Evolutionary conservation across 2,113 vertebrate genomes (phyloP), one percentile per base, ranked within the genome.

Genomic region (Anguilla japonica): DNA sequence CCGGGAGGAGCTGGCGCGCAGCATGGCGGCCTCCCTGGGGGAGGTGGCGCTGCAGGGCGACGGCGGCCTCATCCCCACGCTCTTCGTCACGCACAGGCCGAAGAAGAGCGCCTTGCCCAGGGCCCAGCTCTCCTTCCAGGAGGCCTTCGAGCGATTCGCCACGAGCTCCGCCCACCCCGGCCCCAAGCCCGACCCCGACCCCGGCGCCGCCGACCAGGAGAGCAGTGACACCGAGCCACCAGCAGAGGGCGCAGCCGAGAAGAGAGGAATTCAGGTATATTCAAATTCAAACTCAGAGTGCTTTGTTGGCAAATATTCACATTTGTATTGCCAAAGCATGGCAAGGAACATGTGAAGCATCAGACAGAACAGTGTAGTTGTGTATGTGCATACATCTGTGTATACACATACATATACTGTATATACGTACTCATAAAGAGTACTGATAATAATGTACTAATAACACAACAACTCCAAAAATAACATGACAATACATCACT

Each of bases 101-200:
- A 93, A 93, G 34, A 91, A 93, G 63, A 82, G 91, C 26, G 81
- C 87, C 0, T 89, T 92, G 0, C 93, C 96, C 88, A 94, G 94
- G 84, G 93, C 94, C 85, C 90, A 90, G 26, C 89, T 90, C 87
- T 94, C 96, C 80, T 97, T 97, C 90, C 97, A 98, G 91, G 94
- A 96, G 89, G 95, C 93, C 0, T 97, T 97, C 2, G 95, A 97
- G 90, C 94, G 95, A 88, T 98, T 97, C 5, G 94, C 95, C 41
- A 91, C 91, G 0, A 53, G 13, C 0, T 90, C 91, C 5, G 94
- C 91, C 60, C 2, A 26, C 0, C 90, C 91, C 5, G 94, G 89
- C 20, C 87, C 87, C 0, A 0, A 15, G 91, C 86, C n/a, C 18
- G 81, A 67, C 46, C 15, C 81, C 8, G 5, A n/a, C 13, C 94